Base-by-base conservation (phyloP, 2,888 invertebrate species). In the Drosophila ustulata region DNA sequence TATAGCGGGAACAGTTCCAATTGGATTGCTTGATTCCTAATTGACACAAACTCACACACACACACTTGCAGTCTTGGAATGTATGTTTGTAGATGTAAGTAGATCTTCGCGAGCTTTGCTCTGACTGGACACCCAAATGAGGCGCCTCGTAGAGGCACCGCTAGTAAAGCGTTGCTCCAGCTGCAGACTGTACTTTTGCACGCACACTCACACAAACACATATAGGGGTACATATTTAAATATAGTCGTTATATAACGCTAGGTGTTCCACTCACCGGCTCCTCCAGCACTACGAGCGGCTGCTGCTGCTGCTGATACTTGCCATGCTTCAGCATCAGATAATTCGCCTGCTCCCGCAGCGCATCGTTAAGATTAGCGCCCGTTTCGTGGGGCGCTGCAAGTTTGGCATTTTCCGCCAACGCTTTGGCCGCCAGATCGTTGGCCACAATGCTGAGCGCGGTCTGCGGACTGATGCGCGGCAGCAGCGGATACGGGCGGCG, bases 401-500 rank as follows among this genome's bases (percentile, higher is more conserved):
- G 91, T 81, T 93, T 94, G 65, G 93, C 94, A 91, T 96, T 96
- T 80, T 94, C 95, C 80, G 94, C 94, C 70, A 94, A 94, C 52
- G 95, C 94, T 63, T 93, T 93, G 71, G 95, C 94, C 0, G 96
- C 96, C 56, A 95, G 94, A 91, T 95, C 96, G 92, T 97, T 97
- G 11, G 98, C 97, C 78, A 97, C 94, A 71, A 95, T 95, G 66
- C 96, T 96, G 90, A 96, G 96, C 41, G 96, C 96, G 5, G 97
- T 97, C 90, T 97, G 96, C 6, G 97, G 96, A 57, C 96, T 94
- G n/a, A 96, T 94, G 67, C 98, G 94, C 5, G 97, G 96, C 93
- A 98, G 93, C 50, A 98, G 93, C 2, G 98, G 97, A 83, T 97
- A 95, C 69, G 95, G 93, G 82, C 98, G 94, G 39, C 97, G 94